Evolutionary conservation across 2,888 invertebrate species (phyloP), one percentile per base, ranked within the genome.

Genomic region (Acanthococcus lagerstroemiae): DNA sequence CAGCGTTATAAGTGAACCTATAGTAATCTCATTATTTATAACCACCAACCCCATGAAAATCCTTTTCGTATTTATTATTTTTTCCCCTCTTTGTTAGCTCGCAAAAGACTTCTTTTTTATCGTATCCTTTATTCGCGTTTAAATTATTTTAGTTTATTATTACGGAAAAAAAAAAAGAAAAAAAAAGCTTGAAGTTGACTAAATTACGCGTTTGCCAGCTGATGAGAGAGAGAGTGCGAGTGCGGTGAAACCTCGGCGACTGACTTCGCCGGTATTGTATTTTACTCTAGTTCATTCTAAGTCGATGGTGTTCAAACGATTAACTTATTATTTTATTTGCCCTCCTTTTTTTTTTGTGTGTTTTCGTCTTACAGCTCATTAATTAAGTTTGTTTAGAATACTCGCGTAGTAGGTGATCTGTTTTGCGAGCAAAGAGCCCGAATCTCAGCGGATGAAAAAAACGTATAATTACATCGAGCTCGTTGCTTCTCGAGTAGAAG

Each of bases 1-100:
- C n/a, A 27, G 15, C 17, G 4, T n/a, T 25, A 26, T 17, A 5
- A 58, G 37, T 60, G 5, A 48, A 25, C 25, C 45, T 61, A 50
- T 61, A 52, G 52, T 52, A 61, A 61, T 52, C 61, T 61, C 52
- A 61, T 45, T 61, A 50, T 50, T 48, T 17, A 21, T 17, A n/a
- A n/a, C n/a, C n/a, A 37, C 37, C 12, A 37, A 37, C 12, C 37
- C n/a, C n/a, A n/a, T 37, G 37, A 37, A 37, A 37, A 37, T 37
- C n/a, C n/a, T 37, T 3, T 37, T 37, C 37, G 37, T 37, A 37
- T 37, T 37, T n/a, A n/a, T 15, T 37, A 15, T 37, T 37, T 37
- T 37, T 37, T 30, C 37, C 12, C 12, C 37, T 30, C 12, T 37
- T 37, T 37, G 37, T 37, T 37, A 37, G 37, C n/a, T 37, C 37